Evolutionary conservation across 2,888 invertebrate species (phyloP).

Genomic region (Melinaea menophilus): DNA sequence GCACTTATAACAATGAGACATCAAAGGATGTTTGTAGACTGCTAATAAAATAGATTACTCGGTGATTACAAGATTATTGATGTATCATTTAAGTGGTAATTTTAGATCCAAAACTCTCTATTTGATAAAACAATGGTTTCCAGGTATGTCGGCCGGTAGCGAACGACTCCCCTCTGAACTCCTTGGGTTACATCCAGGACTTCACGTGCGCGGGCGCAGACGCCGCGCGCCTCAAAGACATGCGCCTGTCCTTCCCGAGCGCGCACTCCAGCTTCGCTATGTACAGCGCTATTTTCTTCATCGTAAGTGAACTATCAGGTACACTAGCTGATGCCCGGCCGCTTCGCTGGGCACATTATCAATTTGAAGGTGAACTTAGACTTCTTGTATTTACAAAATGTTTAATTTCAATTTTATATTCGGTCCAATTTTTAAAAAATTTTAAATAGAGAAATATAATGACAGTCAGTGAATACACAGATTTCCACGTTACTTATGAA

Average conservation of each 20-base stretch:
- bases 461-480: no score
- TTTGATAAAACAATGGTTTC: constrained; percentile 24
- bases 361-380: no score
- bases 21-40: background rate
- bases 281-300: constrained; percentile 82
- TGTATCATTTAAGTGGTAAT: no score
- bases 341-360: no score
- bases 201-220: constrained; percentile 50
- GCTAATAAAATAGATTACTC: background rate
- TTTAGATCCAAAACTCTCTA: no score
- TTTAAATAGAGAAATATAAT: no score
- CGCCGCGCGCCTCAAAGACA: constrained; percentile 65
- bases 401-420: no score
- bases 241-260: constrained; percentile 78
- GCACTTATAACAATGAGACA: background rate
- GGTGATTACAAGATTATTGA: no score
- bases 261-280: constrained; percentile 67
- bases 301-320: constrained; percentile 71
- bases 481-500: no score
- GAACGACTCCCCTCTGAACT: constrained; percentile 60
- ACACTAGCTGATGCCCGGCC: no score
- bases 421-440: no score
- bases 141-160: constrained; percentile 82
- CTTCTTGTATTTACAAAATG: no score
- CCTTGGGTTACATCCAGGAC: constrained; percentile 67